These are phyloP conservation scores for human (Homo sapiens) DNA, from an alignment of 2,113 vertebrate species.

Conservation along the genomic window GRCh38 chr18:73165001-73165500, in stretches of 20 bases:
- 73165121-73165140: not conserved
- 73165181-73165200: not conserved
- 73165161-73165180: not conserved
- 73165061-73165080: not conserved
- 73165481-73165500: too few species aligned
- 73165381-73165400: not conserved
- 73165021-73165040: not conserved
- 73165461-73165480: not conserved
- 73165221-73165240: not conserved
- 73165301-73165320: not conserved
- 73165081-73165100: not conserved
- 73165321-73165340: not conserved
- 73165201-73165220: not conserved
- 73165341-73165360: accelerated
- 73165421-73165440: not conserved
- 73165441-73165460: not conserved
- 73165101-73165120: not conserved
- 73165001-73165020: not conserved
- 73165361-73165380: not conserved
- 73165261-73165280: not conserved
- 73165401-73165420: not conserved
- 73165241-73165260: not conserved
- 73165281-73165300: not conserved
- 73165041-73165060: not conserved
- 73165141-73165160: not conserved